These are phyloP conservation scores for Cebus imitator DNA, from an alignment of 2,113 vertebrate species.

Conservation along the genomic window DNA sequence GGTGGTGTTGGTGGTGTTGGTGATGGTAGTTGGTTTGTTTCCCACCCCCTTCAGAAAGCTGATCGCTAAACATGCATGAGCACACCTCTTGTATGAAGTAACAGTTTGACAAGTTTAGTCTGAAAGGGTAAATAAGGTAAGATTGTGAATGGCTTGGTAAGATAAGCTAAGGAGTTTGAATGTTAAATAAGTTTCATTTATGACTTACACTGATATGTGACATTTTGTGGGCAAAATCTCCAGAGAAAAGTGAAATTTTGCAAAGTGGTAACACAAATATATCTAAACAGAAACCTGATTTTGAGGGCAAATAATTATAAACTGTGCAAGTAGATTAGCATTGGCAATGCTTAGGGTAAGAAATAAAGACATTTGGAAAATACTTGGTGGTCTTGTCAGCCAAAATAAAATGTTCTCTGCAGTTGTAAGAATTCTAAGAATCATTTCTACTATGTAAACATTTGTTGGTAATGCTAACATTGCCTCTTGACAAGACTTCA, in stretches of 20 bases:
- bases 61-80: not conserved
- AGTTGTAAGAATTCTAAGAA: conserved; percentile 43
- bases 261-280: not conserved
- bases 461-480: conserved; percentile 43
- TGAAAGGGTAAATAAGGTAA: conserved; percentile 27
- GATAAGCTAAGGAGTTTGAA: not conserved
- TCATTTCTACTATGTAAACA: conserved; percentile 47
- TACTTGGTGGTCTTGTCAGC: conserved; percentile 20
- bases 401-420: conserved; percentile 43
- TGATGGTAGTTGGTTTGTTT: not conserved
- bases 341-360: not conserved
- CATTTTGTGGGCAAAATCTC: not conserved
- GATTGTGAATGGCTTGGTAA: not conserved
- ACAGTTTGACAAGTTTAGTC: conserved; percentile 28
- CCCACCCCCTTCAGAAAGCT: not conserved
- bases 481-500: conserved; percentile 51
- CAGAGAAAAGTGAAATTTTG: conserved; percentile 12
- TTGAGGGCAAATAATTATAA: conserved; percentile 38
- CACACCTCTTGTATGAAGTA: not conserved
- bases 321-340: not conserved
- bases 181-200: conserved; percentile 27
- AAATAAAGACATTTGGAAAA: conserved; percentile 43
- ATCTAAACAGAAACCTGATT: conserved; percentile 29
- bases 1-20: not conserved
- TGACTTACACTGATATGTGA: conserved; percentile 3